These are phyloP conservation scores for Ctenodactylus gundi DNA, from an alignment of 2,113 vertebrate genomes.

Conservation along the genomic window DNA sequence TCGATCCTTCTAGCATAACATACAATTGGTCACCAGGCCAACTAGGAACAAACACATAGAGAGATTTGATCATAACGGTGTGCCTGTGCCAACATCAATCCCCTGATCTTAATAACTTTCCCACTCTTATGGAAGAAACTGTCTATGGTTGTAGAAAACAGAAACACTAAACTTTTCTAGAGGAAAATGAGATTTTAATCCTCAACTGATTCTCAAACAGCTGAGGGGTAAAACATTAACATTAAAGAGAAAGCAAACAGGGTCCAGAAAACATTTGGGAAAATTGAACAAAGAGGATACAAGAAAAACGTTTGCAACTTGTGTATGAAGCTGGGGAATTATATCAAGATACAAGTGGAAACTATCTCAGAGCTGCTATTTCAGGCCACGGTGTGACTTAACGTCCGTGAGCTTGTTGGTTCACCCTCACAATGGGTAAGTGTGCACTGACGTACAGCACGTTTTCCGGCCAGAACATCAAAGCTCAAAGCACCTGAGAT, in stretches of 20 bases:
- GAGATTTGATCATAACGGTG: neutral
- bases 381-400: neutral
- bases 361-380: neutral
- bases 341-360: neutral
- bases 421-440: neutral
- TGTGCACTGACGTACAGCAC: rapidly evolving
- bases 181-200: neutral
- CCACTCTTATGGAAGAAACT: neutral
- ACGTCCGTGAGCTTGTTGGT: neutral
- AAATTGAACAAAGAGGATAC: neutral
- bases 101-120: neutral
- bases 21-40: neutral
- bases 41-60: neutral
- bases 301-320: neutral
- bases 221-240: neutral
- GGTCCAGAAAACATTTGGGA: neutral
- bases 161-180: neutral
- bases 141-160: neutral
- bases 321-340: neutral
- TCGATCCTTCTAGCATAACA: neutral
- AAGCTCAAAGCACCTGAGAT: neutral
- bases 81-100: neutral
- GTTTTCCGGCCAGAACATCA: neutral
- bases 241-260: neutral
- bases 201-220: neutral